A percentile compares a stretch with the other conserved stretches of the same genome.
Conservation (phyloP, 1,140 invertebrate species). For the Drosophila rhopaloa region DNA sequence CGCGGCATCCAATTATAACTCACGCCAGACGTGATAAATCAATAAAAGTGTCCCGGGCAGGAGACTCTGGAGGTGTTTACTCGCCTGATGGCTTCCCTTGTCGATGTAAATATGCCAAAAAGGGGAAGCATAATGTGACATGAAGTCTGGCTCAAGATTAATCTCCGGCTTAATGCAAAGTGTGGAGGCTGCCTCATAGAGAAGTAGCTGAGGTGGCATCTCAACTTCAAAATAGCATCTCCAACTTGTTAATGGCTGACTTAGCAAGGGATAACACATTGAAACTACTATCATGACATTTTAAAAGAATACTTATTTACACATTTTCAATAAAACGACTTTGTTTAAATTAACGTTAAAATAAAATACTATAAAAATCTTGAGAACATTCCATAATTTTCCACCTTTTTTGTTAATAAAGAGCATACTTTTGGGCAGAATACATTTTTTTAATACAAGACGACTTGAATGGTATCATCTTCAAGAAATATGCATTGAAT, state of each 20-base stretch:
- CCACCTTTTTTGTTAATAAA: too few relatives aligned
- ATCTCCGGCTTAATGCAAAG: constrained; percentile 38
- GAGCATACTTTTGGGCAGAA: too few relatives aligned
- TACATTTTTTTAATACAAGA: too few relatives aligned
- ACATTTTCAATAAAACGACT: too few relatives aligned
- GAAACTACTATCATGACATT: too few relatives aligned
- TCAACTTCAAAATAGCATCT: constrained; percentile 7
- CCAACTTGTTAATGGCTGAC: constrained; percentile 2
- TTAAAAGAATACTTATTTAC: too few relatives aligned
- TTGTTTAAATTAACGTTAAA: too few relatives aligned
- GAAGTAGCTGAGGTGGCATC: constrained; percentile 8
- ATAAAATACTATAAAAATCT: too few relatives aligned
- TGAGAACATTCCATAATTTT: too few relatives aligned
- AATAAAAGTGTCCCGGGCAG: constrained; percentile 65
- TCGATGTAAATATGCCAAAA: constrained; percentile 57
- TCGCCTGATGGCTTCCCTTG: constrained; percentile 49
- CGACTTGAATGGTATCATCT: too few relatives aligned
- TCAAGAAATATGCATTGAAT: too few relatives aligned
- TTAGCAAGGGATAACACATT: too few relatives aligned
- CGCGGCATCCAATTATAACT: constrained; percentile 62
- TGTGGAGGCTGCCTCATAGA: constrained; percentile 13
- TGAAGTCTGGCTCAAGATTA: constrained; percentile 58
- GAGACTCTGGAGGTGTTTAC: constrained; percentile 48
- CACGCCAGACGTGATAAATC: constrained; percentile 70
- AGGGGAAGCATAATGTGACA: constrained; percentile 56